phyloP scores from a whole-genome alignment of 35 echinoderm and acorn worm genomes.

The Apostichopus parvimensis region DNA sequence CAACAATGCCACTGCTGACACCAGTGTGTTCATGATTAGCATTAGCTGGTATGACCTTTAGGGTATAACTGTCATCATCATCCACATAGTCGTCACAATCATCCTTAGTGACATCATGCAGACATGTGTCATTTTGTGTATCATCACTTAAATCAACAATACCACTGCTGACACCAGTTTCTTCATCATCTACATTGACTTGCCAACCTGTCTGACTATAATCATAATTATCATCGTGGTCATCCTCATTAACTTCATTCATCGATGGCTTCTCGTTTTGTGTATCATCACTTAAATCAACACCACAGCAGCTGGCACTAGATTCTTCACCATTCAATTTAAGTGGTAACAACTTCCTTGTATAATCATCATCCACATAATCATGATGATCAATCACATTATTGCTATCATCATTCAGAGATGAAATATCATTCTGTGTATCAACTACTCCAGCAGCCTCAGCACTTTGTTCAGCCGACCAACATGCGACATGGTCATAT shows the following conservation, averaged over 20 bases:
- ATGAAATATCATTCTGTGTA: neutral
- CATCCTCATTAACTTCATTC: neutral
- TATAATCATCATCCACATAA: neutral
- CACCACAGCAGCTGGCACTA: neutral
- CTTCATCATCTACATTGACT: neutral
- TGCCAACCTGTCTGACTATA: neutral
- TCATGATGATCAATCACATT: neutral
- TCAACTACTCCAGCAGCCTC: neutral
- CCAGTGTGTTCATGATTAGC: neutral
- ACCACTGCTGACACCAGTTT: no score
- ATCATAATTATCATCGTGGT: neutral
- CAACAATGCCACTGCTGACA: constrained; percentile 7
- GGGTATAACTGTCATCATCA: neutral
- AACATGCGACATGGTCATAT: neutral
- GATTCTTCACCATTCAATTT: neutral
- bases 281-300: neutral
- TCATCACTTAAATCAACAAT: neutral
- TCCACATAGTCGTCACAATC: neutral
- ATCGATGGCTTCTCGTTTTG: neutral
- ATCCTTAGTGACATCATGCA: no score
- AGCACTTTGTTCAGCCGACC: neutral
- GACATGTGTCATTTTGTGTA: neutral
- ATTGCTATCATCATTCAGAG: neutral
- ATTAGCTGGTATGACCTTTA: neutral
- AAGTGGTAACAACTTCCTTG: neutral